A percentile compares a stretch with the other conserved stretches of the same genome.
Conservation (phyloP, 1,140 invertebrate species). For the Phthorimaea operculella region DNA sequence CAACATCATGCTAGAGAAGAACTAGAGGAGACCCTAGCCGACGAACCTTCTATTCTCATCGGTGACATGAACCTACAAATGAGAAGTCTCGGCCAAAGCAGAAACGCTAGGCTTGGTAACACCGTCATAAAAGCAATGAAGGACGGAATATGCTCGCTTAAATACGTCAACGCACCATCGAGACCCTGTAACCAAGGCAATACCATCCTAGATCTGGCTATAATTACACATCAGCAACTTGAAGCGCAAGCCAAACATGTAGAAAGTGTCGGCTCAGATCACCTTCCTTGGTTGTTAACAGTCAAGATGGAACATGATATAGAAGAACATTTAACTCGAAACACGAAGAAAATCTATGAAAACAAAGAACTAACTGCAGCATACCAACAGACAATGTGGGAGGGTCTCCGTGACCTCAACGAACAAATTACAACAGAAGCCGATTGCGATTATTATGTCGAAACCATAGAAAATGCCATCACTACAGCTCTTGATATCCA, state of each 20-base stretch:
- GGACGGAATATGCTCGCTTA: not conserved
- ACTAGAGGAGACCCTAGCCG: conserved; percentile 1
- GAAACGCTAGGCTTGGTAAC: conserved; percentile 3
- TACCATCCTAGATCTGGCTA: conserved; percentile 2
- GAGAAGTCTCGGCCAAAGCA: not conserved
- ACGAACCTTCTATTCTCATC: conserved; percentile 8
- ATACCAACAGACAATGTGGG: not conserved
- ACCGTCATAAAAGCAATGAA: conserved; percentile 4
- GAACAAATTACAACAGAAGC: not conserved
- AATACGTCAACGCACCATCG: conserved; percentile 5
- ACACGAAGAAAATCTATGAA: conserved; percentile 5
- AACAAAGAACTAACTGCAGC: not conserved
- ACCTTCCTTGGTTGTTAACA: conserved; percentile 8
- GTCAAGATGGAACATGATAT: conserved; percentile 1
- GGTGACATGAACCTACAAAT: conserved; percentile 9
- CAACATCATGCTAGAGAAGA: conserved; percentile 7
- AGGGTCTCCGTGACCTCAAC: not conserved
- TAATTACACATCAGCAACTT: conserved; percentile 7
- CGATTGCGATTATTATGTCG: conserved; percentile 6
- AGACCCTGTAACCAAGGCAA: conserved; percentile 5
- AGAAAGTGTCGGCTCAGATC: conserved; percentile 6
- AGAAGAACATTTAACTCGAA: not conserved
- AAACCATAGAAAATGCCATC: conserved; percentile 9
- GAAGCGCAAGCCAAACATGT: conserved; percentile 4
- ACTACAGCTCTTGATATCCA: conserved; percentile 1